phyloP scores from a whole-genome alignment of 2,113 vertebrate species.

The Picathartes gymnocephalus region DNA sequence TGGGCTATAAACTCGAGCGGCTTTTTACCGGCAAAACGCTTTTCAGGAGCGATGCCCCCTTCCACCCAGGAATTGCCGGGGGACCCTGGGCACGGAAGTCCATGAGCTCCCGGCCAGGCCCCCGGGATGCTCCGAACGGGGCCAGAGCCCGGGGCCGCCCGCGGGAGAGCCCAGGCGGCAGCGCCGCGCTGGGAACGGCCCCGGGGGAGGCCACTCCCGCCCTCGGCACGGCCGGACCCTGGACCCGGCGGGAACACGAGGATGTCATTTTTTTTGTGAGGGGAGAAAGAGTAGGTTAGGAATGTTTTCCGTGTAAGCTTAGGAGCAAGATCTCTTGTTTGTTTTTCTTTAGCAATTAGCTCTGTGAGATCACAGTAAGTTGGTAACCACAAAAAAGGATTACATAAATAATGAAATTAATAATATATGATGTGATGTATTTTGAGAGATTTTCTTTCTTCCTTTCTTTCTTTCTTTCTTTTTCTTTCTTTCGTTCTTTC shows the following conservation, averaged over 20 bases:
- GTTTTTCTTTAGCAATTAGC: not conserved
- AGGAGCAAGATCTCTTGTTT: not conserved
- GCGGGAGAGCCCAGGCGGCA: not conserved
- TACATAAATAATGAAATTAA: not conserved
- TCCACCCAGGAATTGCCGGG: too few relatives aligned
- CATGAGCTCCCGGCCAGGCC: not conserved
- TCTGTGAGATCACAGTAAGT: not conserved
- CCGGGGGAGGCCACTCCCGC: not conserved
- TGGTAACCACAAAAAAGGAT: not conserved
- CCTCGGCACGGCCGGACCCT: not conserved
- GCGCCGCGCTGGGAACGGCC: not conserved
- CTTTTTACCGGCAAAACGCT: not conserved
- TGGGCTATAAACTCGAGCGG: not conserved
- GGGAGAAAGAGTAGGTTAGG: not conserved
- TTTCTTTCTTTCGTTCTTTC: not conserved
- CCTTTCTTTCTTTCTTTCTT: not conserved
- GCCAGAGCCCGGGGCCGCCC: too few relatives aligned
- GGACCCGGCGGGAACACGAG: too few relatives aligned
- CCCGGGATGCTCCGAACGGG: not conserved
- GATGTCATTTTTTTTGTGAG: fast-evolving
- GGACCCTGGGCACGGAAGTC: not conserved
- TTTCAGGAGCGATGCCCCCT: not conserved
- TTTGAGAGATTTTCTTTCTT: not conserved
- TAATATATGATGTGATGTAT: not conserved
- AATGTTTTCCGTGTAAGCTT: fast-evolving